phyloP scores from a whole-genome alignment of 2,888 invertebrate genomes.

The Torymus aiolomorphi region DNA sequence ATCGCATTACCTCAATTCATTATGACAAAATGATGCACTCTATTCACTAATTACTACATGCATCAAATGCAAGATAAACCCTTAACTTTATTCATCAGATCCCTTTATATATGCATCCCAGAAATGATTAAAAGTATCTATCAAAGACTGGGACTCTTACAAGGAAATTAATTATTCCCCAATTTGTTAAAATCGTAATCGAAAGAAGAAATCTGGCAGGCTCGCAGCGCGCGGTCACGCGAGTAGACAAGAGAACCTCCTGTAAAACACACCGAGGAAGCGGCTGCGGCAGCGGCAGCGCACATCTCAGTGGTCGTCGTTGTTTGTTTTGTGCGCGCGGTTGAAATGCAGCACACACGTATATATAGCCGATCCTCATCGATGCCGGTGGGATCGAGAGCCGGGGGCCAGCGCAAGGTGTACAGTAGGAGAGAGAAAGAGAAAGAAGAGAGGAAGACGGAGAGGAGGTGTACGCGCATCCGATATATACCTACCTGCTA shows the following conservation, averaged over 20 bases:
- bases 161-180: conserved; percentile 24
- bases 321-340: conserved; percentile 21
- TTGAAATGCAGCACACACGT: conserved; percentile 12
- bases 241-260: conserved; percentile 24
- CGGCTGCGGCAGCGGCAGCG: no score
- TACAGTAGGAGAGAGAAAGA: conserved; percentile 1
- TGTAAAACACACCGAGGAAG: conserved; percentile 26
- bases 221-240: background rate
- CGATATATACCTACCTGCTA: conserved; percentile 30
- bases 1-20: no score
- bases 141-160: background rate
- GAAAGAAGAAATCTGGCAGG: conserved; percentile 7
- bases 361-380: background rate
- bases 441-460: no score
- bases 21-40: no score
- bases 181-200: conserved; percentile 39
- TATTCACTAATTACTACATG: no score
- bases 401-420: conserved; percentile 21
- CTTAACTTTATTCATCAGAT: no score
- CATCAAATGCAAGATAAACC: no score
- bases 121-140: background rate
- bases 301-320: background rate
- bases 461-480: conserved; percentile 1
- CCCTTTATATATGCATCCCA: no score
- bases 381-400: conserved; percentile 1